Evolutionary conservation across 2,888 invertebrate genomes (phyloP), one percentile per base, ranked within the genome.

Genomic region (Agrenia bidenticulata): DNA sequence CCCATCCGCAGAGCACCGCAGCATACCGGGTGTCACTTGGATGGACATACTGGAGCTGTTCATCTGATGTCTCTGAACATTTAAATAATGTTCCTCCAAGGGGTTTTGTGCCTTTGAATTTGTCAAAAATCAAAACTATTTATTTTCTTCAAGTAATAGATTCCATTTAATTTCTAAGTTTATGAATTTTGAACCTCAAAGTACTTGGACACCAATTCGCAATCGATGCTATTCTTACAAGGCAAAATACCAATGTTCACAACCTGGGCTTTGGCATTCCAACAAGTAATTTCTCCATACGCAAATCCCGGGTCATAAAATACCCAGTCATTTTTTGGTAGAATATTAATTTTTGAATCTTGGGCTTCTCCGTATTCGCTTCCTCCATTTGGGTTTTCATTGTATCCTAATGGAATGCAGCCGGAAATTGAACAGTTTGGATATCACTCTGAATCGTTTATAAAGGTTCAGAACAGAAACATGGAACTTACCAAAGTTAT

Each of bases 281-380:
- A 54, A 17, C 54, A 54, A 9, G 54, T 54, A 15, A 54, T 2
- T n/a, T 54, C 54, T 26, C 54, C 27, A 27, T 54, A 54, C 5
- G n/a, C n/a, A 54, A 26, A 54, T 15, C 26, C 26, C 5, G 27
- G 15, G 17, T 54, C 54, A 27, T 26, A 54, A n/a, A 26, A 54
- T 4, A 9, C 26, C 54, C 54, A 54, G 17, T 54, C 54, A 2
- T 2, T 54, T 7, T 27, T 11, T 5, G n/a, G 27, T 7, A 24
- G 5, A 2, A n/a, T 7, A 2, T 17, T 2, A 4, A 15, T 13
- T n/a, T 2, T 5, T 2, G 54, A n/a, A n/a, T 54, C 54, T 27
- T 24, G 27, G 27, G n/a, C 4, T 27, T 54, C 54, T 27, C 54
- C 54, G 17, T 26, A 54, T 54, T 54, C 54, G 7, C 17, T 24